Percentiles rank a stretch among this genome's conserved stretches.
These are phyloP conservation scores for Diadegma fenestrale DNA, from an alignment of 2,888 invertebrate species.

Conservation along the genomic window DNA sequence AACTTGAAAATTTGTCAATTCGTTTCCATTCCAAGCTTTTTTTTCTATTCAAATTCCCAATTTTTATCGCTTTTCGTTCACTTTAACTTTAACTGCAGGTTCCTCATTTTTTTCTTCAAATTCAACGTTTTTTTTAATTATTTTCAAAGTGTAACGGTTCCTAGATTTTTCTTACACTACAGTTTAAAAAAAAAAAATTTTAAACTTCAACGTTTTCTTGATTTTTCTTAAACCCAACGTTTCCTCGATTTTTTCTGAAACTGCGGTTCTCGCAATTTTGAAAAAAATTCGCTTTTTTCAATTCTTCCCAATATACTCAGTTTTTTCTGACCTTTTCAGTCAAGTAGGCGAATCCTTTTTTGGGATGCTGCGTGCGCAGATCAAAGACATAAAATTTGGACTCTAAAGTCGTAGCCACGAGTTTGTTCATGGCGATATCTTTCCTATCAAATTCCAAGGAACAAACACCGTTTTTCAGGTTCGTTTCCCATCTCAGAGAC, in stretches of 20 bases:
- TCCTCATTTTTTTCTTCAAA: too few relatives aligned
- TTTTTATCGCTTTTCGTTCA: too few relatives aligned
- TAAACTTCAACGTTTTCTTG: too few relatives aligned
- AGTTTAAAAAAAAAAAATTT: too few relatives aligned
- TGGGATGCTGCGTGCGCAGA: slow-evolving; percentile 94
- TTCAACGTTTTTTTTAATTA: too few relatives aligned
- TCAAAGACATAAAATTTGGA: slow-evolving; percentile 96
- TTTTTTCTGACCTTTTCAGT: slow-evolving; percentile 86
- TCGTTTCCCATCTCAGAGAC: slow-evolving; percentile 95
- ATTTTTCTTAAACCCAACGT: too few relatives aligned
- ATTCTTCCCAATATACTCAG: not conserved
- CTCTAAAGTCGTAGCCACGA: slow-evolving; percentile 96
- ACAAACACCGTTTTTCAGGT: slow-evolving; percentile 96
- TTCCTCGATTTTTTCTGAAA: too few relatives aligned
- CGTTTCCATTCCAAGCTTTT: not conserved
- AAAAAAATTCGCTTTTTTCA: too few relatives aligned
- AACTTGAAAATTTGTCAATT: not conserved
- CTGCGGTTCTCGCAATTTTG: too few relatives aligned
- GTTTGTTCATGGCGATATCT: slow-evolving; percentile 97
- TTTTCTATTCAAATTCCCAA: not conserved
- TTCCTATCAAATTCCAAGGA: slow-evolving; percentile 95
- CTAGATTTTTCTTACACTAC: too few relatives aligned
- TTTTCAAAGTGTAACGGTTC: too few relatives aligned
- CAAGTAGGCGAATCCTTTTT: slow-evolving; percentile 92
- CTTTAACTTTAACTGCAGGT: too few relatives aligned